Conservation (phyloP, 2,113 vertebrate genomes). For the Ceuthmochares aereus region DNA sequence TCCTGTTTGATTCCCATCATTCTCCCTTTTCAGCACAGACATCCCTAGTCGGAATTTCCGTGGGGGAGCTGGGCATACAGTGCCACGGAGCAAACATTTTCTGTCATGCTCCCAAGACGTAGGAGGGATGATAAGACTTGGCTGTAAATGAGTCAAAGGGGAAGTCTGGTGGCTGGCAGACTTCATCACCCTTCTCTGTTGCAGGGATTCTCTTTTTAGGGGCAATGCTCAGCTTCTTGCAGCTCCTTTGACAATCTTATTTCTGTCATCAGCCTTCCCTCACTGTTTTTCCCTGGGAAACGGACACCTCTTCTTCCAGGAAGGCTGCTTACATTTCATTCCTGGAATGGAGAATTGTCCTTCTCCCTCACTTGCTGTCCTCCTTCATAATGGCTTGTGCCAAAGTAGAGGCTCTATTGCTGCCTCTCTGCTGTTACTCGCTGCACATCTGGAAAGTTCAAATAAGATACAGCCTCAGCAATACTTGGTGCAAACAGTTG, state of each 20-base stretch:
- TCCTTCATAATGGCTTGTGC: not conserved
- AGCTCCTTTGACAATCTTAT: not conserved
- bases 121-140: not conserved
- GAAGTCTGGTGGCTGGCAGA: not conserved
- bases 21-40: not conserved
- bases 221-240: not conserved
- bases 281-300: not conserved
- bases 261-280: not conserved
- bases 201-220: fast-evolving
- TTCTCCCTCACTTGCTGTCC: not conserved
- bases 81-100: no score
- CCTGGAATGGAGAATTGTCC: not conserved
- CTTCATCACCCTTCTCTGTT: not conserved
- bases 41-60: not conserved
- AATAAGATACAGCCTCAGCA: no score
- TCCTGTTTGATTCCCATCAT: not conserved
- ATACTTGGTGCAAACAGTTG: not conserved
- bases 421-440: not conserved
- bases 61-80: no score
- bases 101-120: not conserved
- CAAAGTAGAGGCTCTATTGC: not conserved
- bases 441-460: no score
- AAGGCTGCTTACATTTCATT: not conserved
- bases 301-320: not conserved
- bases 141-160: not conserved